A percentile compares a stretch with the other conserved stretches of the same genome.
Evolutionary conservation across 1,140 invertebrate genomes (phyloP).

Genomic region (Heliconius hermathena): DNA sequence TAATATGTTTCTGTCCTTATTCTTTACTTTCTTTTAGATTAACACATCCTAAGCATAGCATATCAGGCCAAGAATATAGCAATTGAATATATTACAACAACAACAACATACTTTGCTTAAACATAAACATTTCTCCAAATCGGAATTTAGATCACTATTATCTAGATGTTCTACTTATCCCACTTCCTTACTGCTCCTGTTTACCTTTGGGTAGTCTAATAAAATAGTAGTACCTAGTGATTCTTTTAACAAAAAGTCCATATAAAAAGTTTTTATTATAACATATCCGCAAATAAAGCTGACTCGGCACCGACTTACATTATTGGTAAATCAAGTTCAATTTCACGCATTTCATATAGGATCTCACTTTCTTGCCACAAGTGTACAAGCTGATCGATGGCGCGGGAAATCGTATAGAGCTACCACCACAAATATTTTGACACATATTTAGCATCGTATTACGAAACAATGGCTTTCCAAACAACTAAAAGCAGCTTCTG

Average conservation of each 20-base stretch:
- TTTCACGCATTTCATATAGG: constrained; percentile 61
- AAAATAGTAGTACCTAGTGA: no score
- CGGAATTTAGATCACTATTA: no score
- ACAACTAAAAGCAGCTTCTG: constrained; percentile 45
- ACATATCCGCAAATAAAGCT: neutral
- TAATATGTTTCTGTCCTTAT: no score
- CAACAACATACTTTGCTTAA: no score
- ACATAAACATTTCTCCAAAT: no score
- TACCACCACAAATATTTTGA: constrained; percentile 77
- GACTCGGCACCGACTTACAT: constrained; percentile 37
- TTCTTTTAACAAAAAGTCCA: neutral
- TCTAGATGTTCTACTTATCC: no score
- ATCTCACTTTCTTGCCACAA: constrained; percentile 67
- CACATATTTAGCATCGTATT: constrained; percentile 66
- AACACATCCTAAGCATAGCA: no score
- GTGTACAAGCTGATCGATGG: constrained; percentile 69
- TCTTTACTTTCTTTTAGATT: no score
- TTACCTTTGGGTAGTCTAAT: neutral
- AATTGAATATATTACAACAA: no score
- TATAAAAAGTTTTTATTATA: neutral
- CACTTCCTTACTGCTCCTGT: neutral
- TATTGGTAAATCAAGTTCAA: constrained; percentile 65
- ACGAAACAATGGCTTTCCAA: constrained; percentile 73
- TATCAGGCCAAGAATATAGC: no score
- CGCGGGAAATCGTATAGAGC: constrained; percentile 69